Evolutionary conservation across 2,888 invertebrate genomes (phyloP), one percentile per base, ranked within the genome.

Genomic region (Hydriomena furcata): DNA sequence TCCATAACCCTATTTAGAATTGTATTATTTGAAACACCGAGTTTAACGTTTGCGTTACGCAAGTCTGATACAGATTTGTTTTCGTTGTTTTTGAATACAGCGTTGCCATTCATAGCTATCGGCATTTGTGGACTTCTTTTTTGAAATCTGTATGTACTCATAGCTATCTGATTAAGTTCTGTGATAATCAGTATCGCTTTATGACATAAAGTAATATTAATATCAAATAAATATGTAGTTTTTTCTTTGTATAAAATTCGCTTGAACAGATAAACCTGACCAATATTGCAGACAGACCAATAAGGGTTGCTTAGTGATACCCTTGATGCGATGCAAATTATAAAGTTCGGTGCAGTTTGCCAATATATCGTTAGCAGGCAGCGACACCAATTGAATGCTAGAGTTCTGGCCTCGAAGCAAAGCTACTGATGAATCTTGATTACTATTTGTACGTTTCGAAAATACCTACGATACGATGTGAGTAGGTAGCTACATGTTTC

Each of bases 271-370:
- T n/a, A n/a, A n/a, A n/a, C n/a, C n/a, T n/a, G n/a, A n/a, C n/a
- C n/a, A n/a, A n/a, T n/a, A n/a, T n/a, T n/a, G n/a, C n/a, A n/a
- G n/a, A n/a, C n/a, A n/a, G n/a, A n/a, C n/a, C n/a, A n/a, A n/a
- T n/a, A 27, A 23, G 31, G 58, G 51, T 61, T 54, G 37, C 61
- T 61, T 61, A 58, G 59, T 65, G 64, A 61, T 50, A 63, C 55
- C 76, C 75, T 76, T 78, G 73, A 65, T 54, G 66, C 52, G 55
- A 71, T 71, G 71, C 64, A 71, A 77, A 78, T 71, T 45, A 54
- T 59, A 61, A 56, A 62, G 59, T 66, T 66, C 62, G 65, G 60
- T 59, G 63, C 42, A 54, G 60, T 65, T 66, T 58, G 61, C 54
- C 63, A 71, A 73, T 66, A 58, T 55, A 54, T 56, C 52, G 55